Conservation (phyloP, 2,888 invertebrate genomes). For the Drosophila macrospina region DNA sequence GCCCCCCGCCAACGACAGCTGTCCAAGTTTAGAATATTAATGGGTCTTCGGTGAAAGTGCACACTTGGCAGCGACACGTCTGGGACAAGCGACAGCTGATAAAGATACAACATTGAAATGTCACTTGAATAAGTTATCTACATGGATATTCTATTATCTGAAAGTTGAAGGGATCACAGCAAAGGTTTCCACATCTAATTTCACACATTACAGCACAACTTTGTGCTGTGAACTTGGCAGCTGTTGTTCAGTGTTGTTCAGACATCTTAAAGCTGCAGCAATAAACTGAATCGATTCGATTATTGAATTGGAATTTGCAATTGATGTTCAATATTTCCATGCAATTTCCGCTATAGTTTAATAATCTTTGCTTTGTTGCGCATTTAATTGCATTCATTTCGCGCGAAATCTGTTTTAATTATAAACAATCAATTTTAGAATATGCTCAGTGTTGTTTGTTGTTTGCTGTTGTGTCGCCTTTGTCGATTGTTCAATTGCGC, state of each 20-base stretch:
- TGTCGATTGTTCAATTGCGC: slow-evolving; percentile 2
- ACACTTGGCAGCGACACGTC: slow-evolving; percentile 42
- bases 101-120: slow-evolving; percentile 21
- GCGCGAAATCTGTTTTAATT: slow-evolving; percentile 1
- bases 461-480: not conserved
- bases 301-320: not conserved
- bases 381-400: slow-evolving; percentile 3
- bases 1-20: slow-evolving; percentile 4
- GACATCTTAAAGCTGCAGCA: not conserved
- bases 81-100: slow-evolving; percentile 52
- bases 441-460: not conserved
- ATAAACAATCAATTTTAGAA: not conserved
- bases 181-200: not conserved
- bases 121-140: slow-evolving; percentile 27
- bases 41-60: slow-evolving; percentile 63
- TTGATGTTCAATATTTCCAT: not conserved
- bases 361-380: not conserved
- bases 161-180: not conserved
- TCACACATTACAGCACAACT: not conserved
- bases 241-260: slow-evolving; percentile 5
- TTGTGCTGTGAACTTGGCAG: slow-evolving; percentile 10
- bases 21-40: slow-evolving; percentile 61
- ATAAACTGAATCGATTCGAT: not conserved
- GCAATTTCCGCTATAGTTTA: not conserved
- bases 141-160: not conserved